A percentile compares a stretch with the other conserved stretches of the same genome.
phyloP scores from a whole-genome alignment of 2,888 invertebrate genomes.

The Dichetophora obliterata region DNA sequence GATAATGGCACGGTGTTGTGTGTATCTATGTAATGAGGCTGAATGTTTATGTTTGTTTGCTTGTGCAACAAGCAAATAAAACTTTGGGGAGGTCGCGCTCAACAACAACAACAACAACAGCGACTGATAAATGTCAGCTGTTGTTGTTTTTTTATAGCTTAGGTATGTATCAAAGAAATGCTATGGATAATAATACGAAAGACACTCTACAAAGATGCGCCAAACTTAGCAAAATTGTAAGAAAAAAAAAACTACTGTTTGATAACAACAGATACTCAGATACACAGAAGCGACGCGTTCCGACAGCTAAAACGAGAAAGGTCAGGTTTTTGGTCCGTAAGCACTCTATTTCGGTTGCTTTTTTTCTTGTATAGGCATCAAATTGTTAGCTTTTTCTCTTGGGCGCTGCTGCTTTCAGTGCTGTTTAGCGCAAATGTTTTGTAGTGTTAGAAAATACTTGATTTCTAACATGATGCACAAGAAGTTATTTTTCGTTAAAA shows the following conservation, averaged over 20 bases:
- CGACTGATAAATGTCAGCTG: conserved; percentile 26
- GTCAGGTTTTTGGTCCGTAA: too few species aligned
- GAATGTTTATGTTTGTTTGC: not conserved
- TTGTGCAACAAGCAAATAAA: conserved; percentile 20
- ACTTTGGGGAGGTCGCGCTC: conserved; percentile 51
- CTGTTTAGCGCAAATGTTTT: too few species aligned
- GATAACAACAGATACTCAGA: not conserved
- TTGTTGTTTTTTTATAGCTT: conserved; percentile 33
- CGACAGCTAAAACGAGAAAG: not conserved
- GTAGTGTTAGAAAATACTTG: too few species aligned
- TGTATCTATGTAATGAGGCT: not conserved
- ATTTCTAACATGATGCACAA: too few species aligned
- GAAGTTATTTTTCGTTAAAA: too few species aligned
- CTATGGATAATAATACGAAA: not conserved
- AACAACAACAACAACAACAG: conserved; percentile 45
- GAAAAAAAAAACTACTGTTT: not conserved
- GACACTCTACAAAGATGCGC: not conserved
- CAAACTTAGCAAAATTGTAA: not conserved
- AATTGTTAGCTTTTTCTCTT: too few species aligned
- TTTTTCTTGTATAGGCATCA: too few species aligned
- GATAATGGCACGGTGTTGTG: not conserved
- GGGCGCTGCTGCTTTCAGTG: too few species aligned
- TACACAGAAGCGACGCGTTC: not conserved
- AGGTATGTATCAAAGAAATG: not conserved
- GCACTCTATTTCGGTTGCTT: too few species aligned